A percentile compares a stretch with the other conserved stretches of the same genome.
These are phyloP conservation scores for Spodoptera frugiperda DNA, from an alignment of 1,140 invertebrate genomes.

Conservation along the genomic window DNA sequence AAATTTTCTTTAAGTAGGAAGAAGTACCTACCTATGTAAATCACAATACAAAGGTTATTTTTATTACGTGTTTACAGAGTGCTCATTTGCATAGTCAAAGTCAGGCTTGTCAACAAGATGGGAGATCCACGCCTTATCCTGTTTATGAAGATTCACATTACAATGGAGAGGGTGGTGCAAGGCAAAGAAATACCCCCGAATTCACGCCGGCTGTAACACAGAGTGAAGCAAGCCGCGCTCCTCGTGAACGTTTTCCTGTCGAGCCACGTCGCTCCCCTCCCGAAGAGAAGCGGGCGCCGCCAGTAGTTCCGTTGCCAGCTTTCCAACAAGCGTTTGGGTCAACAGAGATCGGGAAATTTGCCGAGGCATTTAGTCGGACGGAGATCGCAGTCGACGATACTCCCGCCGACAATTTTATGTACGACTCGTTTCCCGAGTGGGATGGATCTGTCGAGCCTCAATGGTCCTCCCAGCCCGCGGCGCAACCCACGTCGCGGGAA, in stretches of 20 bases:
- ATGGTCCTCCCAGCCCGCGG: slow-evolving; percentile 73
- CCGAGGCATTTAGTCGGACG: slow-evolving; percentile 86
- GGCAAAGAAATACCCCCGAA: slow-evolving; percentile 58
- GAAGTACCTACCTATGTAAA: not conserved
- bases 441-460: slow-evolving; percentile 71
- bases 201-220: slow-evolving; percentile 50
- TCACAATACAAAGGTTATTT: not conserved
- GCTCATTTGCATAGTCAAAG: slow-evolving; percentile 62
- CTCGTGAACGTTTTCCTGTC: slow-evolving; percentile 57
- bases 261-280: slow-evolving; percentile 67
- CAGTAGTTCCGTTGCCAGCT: slow-evolving; percentile 88
- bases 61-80: slow-evolving; percentile 63
- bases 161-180: slow-evolving; percentile 58
- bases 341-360: slow-evolving; percentile 91
- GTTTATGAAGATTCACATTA: slow-evolving; percentile 69
- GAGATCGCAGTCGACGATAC: slow-evolving; percentile 73
- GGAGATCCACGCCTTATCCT: slow-evolving; percentile 71
- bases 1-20: no score
- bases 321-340: slow-evolving; percentile 93
- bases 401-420: slow-evolving; percentile 68
- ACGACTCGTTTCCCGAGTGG: slow-evolving; percentile 80
- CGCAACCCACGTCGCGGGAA: slow-evolving; percentile 70
- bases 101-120: slow-evolving; percentile 68
- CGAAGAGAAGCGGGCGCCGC: slow-evolving; percentile 68
- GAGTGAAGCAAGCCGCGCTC: slow-evolving; percentile 53